These are phyloP conservation scores for Leucopsar rothschildi DNA, from an alignment of 2,113 vertebrate species.

Conservation along the genomic window DNA sequence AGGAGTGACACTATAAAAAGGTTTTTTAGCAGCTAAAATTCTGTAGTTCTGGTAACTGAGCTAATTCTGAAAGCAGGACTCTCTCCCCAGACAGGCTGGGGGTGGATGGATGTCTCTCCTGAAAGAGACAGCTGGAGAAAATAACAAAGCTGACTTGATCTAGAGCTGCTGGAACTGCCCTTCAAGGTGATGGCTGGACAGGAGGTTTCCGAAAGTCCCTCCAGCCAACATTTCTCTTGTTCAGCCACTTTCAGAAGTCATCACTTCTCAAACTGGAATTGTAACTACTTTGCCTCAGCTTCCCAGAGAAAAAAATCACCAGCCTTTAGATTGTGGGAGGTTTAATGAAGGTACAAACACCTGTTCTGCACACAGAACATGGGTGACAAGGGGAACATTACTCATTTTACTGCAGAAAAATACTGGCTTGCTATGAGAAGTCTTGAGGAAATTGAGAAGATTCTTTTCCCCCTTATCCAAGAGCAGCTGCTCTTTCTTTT, in stretches of 20 bases:
- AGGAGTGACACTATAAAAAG: neutral
- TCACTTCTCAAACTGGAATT: neutral
- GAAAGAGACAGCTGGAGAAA: neutral
- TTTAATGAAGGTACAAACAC: neutral
- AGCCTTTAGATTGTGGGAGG: neutral
- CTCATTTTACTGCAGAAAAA: neutral
- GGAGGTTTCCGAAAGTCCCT: neutral
- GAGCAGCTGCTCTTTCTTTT: neutral
- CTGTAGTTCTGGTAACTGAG: neutral
- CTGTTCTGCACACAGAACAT: neutral
- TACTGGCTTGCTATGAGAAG: neutral
- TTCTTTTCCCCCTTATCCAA: neutral
- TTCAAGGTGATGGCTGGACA: neutral
- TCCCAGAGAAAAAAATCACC: neutral
- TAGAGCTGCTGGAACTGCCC: neutral
- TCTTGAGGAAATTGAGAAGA: neutral
- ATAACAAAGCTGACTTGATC: neutral
- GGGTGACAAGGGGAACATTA: neutral
- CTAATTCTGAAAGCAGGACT: neutral
- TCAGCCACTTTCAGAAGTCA: neutral
- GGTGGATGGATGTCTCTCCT: neutral
- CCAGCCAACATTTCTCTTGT: neutral
- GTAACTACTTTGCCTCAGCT: neutral
- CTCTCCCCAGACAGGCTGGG: neutral
- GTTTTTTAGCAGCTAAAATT: neutral